These are phyloP conservation scores for Laothoe populi DNA, from an alignment of 2,888 invertebrate genomes.

Conservation along the genomic window DNA sequence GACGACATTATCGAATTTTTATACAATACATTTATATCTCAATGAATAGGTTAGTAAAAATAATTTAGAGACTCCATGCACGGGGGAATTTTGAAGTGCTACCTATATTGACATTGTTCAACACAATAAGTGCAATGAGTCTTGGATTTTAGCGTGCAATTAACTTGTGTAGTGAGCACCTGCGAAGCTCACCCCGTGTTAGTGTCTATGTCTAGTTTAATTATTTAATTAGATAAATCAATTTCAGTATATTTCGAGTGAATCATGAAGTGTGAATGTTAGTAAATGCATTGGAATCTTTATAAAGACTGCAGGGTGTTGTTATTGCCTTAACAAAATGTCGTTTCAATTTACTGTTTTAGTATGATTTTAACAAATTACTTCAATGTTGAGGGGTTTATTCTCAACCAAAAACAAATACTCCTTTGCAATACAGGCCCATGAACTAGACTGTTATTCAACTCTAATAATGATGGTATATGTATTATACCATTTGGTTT, in stretches of 20 bases:
- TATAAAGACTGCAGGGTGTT: slow-evolving; percentile 57
- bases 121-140: slow-evolving; percentile 10
- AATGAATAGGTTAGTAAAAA: slow-evolving; percentile 12
- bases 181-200: slow-evolving; percentile 9
- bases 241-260: slow-evolving; percentile 33
- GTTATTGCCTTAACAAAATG: slow-evolving; percentile 47
- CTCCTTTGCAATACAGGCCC: slow-evolving; percentile 6
- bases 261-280: slow-evolving; percentile 33
- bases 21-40: slow-evolving; percentile 2
- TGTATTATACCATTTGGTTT: slow-evolving; percentile 22
- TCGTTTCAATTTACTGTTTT: slow-evolving; percentile 39
- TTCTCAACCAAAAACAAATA: slow-evolving; percentile 14
- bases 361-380: slow-evolving; percentile 36
- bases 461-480: slow-evolving; percentile 8
- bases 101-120: neutral
- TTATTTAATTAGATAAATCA: slow-evolving; percentile 42
- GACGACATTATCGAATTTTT: slow-evolving; percentile 10
- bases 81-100: slow-evolving; percentile 2
- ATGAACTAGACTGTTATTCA: slow-evolving; percentile 25
- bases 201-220: slow-evolving; percentile 38
- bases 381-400: slow-evolving; percentile 17
- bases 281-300: slow-evolving; percentile 38
- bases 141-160: neutral
- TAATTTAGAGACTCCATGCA: slow-evolving; percentile 4
- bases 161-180: slow-evolving; percentile 15